Percentiles rank a stretch among this genome's conserved stretches.
Evolutionary conservation across 1,140 invertebrate species (phyloP).

Genomic region (Theocolax elegans): DNA sequence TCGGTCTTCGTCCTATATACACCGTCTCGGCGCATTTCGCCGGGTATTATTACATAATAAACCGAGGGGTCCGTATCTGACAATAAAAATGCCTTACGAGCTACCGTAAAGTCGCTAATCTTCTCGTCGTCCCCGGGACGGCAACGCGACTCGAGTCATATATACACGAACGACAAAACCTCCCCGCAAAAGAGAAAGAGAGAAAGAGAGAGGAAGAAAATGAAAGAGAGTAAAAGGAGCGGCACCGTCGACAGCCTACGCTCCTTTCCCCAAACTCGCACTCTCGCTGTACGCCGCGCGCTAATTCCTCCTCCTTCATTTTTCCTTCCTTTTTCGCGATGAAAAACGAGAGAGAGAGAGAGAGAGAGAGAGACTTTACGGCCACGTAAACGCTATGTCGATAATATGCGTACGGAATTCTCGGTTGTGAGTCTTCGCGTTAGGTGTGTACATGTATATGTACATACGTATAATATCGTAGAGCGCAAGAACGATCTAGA

Average conservation of each 20-base stretch:
- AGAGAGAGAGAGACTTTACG: conserved; percentile 3
- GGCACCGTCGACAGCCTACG: not conserved
- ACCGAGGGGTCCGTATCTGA: not conserved
- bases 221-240: not conserved
- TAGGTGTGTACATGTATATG: no score
- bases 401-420: not conserved
- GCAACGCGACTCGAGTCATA: not conserved
- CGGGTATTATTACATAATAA: conserved; percentile 28
- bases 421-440: not conserved
- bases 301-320: not conserved
- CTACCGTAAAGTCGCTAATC: not conserved
- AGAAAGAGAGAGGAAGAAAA: no score
- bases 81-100: conserved; percentile 24
- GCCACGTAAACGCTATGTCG: not conserved
- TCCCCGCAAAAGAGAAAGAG: not conserved
- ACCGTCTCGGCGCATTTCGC: no score
- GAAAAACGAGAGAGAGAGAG: not conserved
- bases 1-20: no score
- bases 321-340: not conserved
- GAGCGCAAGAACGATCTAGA: not conserved
- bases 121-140: not conserved
- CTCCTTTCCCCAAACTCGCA: not conserved
- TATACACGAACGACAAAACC: conserved; percentile 5
- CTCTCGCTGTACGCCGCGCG: not conserved
- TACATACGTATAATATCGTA: no score